Evolutionary conservation across 1,140 invertebrate species (phyloP).

Genomic region (Danaus melanippus): DNA sequence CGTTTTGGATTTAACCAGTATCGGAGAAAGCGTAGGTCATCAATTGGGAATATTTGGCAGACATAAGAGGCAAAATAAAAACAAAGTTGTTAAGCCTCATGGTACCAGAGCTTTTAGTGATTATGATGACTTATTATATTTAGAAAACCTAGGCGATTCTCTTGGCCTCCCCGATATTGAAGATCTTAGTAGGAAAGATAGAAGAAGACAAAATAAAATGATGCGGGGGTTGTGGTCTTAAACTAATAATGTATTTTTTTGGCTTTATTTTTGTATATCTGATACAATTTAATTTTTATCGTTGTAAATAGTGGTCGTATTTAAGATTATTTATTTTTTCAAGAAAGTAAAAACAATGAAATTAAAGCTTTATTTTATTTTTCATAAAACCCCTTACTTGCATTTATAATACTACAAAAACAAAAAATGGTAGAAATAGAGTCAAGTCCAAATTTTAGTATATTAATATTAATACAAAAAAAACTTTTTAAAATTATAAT

Average conservation of each 20-base stretch:
- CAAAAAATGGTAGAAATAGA: not conserved
- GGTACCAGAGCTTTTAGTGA: constrained; percentile 39
- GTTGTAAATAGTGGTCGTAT: constrained; percentile 58
- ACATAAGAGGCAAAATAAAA: constrained; percentile 50
- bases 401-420: not conserved
- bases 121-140: constrained; percentile 44
- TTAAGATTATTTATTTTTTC: constrained; percentile 30
- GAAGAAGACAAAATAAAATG: constrained; percentile 71
- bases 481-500: no score
- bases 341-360: constrained; percentile 9
- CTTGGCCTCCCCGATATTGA: constrained; percentile 39
- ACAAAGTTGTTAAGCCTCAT: constrained; percentile 37
- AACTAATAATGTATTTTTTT: constrained; percentile 11
- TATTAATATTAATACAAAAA: no score
- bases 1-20: constrained; percentile 54
- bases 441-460: not conserved
- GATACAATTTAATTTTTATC: constrained; percentile 40
- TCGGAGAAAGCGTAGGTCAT: constrained; percentile 60
- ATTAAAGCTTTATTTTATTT: not conserved
- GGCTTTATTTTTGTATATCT: no score
- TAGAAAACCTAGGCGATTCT: constrained; percentile 39
- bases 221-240: constrained; percentile 58
- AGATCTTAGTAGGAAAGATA: constrained; percentile 48
- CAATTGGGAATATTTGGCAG: constrained; percentile 59
- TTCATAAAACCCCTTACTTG: no score